These are phyloP conservation scores for Pseudotriccus pelzelni DNA, from an alignment of 2,797 vertebrate species.

Conservation along the genomic window DNA sequence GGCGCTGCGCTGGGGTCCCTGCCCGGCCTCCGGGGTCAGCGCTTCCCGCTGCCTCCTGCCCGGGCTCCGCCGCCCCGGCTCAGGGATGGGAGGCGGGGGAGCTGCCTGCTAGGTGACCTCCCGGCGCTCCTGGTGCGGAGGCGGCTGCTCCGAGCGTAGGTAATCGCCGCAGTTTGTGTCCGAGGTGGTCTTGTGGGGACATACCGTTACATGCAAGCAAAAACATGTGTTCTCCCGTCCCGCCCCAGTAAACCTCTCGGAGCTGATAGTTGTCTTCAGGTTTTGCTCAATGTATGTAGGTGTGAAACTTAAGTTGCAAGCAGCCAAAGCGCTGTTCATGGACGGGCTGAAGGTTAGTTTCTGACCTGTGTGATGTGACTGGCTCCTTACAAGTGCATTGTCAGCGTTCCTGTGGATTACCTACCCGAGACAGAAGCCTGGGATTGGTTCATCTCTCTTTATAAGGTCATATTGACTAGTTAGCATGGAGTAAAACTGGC, in stretches of 20 bases:
- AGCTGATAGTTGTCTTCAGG: accelerated
- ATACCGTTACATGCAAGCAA: accelerated
- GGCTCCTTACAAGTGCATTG: not conserved
- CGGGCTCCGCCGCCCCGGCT: accelerated
- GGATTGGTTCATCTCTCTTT: not conserved
- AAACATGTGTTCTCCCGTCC: accelerated
- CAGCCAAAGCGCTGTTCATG: accelerated
- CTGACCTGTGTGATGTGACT: not conserved
- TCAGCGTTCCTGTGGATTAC: not conserved
- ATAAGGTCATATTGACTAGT: not conserved
- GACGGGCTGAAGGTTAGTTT: not conserved
- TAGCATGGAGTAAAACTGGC: not conserved
- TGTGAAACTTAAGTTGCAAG: accelerated
- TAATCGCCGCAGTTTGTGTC: accelerated
- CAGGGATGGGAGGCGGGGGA: accelerated
- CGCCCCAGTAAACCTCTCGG: accelerated
- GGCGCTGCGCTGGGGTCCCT: not conserved
- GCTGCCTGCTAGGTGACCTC: accelerated
- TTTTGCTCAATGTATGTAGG: accelerated
- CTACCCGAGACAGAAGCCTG: accelerated
- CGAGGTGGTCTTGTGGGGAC: accelerated
- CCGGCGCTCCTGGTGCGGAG: accelerated
- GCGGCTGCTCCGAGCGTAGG: not conserved
- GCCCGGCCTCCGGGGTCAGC: too few relatives aligned
- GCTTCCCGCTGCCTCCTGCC: too few relatives aligned